A percentile compares a stretch with the other conserved stretches of the same genome.
Conservation (phyloP, 2,888 invertebrate species). For the Anticlea derivata region DNA sequence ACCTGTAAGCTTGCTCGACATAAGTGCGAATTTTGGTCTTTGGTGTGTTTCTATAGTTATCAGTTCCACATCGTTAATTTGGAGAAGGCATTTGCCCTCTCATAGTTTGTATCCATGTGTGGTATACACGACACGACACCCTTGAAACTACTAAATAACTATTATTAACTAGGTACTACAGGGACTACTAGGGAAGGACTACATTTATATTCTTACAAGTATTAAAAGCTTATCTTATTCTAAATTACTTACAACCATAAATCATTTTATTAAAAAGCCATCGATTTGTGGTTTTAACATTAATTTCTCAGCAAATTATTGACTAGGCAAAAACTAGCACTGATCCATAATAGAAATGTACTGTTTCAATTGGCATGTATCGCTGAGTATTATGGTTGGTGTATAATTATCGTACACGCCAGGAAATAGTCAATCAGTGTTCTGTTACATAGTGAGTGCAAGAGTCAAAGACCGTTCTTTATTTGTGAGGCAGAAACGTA, state of each 20-base stretch:
- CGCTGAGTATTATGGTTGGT: conserved; percentile 45
- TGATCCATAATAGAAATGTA: conserved; percentile 46
- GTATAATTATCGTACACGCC: conserved; percentile 50
- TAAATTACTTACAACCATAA: no score
- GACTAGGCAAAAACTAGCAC: conserved; percentile 42
- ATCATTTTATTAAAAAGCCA: no score
- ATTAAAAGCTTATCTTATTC: no score
- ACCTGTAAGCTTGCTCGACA: conserved; percentile 40
- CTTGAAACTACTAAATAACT: no score
- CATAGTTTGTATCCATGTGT: conserved; percentile 51
- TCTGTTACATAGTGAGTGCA: conserved; percentile 52
- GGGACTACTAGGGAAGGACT: no score
- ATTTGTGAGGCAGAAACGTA: conserved; percentile 55
- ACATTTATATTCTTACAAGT: no score
- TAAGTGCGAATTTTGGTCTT: conserved; percentile 59
- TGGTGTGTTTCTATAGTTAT: conserved; percentile 41
- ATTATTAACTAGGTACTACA: no score
- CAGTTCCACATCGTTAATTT: conserved; percentile 71
- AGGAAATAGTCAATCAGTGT: conserved; percentile 62
- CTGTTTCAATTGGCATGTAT: conserved; percentile 51
- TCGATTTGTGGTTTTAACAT: no score
- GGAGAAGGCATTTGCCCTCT: conserved; percentile 66
- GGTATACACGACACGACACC: conserved; percentile 14
- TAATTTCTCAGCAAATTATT: conserved; percentile 42
- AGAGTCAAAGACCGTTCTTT: conserved; percentile 68